phyloP scores from a whole-genome alignment of 2,113 vertebrate species.

The Silurus meridionalis region DNA sequence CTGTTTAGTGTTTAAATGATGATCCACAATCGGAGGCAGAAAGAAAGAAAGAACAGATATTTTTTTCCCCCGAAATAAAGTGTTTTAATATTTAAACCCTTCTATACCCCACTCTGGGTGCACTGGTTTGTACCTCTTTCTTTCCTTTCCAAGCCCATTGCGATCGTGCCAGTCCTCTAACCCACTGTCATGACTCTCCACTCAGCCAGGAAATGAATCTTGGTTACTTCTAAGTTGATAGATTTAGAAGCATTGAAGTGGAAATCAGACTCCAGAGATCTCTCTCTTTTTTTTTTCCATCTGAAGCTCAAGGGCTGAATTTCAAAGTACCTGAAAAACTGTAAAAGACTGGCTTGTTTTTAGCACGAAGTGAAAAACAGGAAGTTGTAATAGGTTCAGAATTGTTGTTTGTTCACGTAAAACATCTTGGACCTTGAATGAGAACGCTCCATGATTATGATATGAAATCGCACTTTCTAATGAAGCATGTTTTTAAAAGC shows the following conservation, averaged over 20 bases:
- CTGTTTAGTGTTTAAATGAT: constrained; percentile 38
- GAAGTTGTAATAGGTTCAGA: background rate
- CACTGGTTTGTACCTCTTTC: background rate
- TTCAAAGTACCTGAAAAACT: background rate
- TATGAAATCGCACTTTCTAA: background rate
- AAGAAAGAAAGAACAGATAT: constrained; percentile 8
- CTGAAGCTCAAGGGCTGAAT: background rate
- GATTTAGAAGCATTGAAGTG: background rate
- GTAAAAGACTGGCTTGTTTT: background rate
- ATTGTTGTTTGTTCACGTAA: background rate
- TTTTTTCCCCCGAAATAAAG: background rate
- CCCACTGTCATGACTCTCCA: constrained; percentile 31
- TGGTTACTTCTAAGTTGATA: constrained; percentile 6
- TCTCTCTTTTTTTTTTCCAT: background rate
- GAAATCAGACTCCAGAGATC: background rate
- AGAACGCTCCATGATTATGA: background rate
- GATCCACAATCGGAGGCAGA: constrained; percentile 5
- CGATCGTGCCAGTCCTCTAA: background rate
- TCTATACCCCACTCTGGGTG: background rate
- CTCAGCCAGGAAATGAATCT: constrained; percentile 36
- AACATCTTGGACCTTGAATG: background rate
- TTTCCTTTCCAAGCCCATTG: background rate
- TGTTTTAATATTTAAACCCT: background rate
- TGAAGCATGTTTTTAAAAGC: background rate
- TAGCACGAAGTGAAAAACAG: background rate